phyloP scores from a whole-genome alignment of 2,797 vertebrate species.

The Holocentrus rufus region DNA sequence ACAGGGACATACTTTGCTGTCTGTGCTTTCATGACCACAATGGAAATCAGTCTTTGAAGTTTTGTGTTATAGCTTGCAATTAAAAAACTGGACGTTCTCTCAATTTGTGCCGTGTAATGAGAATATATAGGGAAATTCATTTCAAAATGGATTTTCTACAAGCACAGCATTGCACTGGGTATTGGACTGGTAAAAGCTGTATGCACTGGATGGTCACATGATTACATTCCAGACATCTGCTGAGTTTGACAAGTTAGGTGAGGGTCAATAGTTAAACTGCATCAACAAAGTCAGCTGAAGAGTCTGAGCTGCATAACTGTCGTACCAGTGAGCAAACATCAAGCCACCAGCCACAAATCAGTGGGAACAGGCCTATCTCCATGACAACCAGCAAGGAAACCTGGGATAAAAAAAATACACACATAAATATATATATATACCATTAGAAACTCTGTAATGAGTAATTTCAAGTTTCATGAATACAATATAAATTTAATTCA shows the following conservation, averaged over 20 bases:
- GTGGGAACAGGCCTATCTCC: constrained; percentile 96
- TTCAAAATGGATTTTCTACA: too few species aligned
- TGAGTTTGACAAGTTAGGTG: constrained; percentile 8
- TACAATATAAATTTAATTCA: neutral
- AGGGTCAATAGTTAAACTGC: neutral
- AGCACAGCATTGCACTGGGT: neutral
- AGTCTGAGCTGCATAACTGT: constrained; percentile 18
- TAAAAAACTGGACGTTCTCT: too few species aligned
- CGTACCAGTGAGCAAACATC: constrained; percentile 98
- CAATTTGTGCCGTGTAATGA: too few species aligned
- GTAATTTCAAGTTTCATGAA: constrained; percentile 14
- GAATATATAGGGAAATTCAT: too few species aligned
- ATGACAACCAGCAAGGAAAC: constrained; percentile 96
- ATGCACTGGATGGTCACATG: neutral
- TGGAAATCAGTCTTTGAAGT: neutral
- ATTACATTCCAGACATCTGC: neutral
- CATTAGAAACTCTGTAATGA: neutral
- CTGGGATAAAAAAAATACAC: constrained; percentile 71
- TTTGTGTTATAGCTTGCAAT: too few species aligned
- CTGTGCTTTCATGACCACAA: neutral
- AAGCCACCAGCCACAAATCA: constrained; percentile 99
- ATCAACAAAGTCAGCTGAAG: neutral
- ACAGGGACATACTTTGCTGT: neutral
- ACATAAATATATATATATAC: too few species aligned
- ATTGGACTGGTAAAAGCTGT: neutral